Percentiles rank a stretch among this genome's conserved stretches.
Evolutionary conservation across 2,113 vertebrate species (phyloP).

Genomic region (Labrus mixtus): DNA sequence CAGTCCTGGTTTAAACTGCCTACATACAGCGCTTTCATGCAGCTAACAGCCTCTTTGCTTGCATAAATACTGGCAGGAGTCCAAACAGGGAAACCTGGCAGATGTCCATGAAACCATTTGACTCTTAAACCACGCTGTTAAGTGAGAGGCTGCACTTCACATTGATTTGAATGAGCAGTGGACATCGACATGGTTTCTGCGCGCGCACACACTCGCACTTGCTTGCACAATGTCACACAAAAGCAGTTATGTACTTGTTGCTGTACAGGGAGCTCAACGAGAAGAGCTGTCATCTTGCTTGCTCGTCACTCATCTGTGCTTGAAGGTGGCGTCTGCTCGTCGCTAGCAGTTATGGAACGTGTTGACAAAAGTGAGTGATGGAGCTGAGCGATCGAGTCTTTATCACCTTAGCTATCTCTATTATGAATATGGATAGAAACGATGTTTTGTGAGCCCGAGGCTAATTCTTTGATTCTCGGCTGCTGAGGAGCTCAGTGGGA

Average conservation of each 20-base stretch:
- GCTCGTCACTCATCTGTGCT: constrained; percentile 47
- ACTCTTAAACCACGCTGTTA: constrained; percentile 73
- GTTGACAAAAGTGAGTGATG: constrained; percentile 55
- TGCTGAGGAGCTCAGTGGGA: constrained; percentile 70
- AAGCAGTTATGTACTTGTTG: constrained; percentile 56
- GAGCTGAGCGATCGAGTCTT: constrained; percentile 35
- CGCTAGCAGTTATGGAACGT: constrained; percentile 42
- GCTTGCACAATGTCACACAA: constrained; percentile 32
- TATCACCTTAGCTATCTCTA: constrained; percentile 62
- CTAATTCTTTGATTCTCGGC: constrained; percentile 73
- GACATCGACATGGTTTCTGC: constrained; percentile 35
- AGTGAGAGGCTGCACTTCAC: constrained; percentile 66
- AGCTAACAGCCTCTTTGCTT: constrained; percentile 62
- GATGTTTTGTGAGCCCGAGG: constrained; percentile 68
- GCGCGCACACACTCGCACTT: background rate
- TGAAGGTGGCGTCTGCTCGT: constrained; percentile 35
- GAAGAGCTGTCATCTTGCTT: constrained; percentile 34
- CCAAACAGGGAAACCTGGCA: constrained; percentile 73
- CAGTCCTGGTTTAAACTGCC: constrained; percentile 43
- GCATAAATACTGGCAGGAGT: constrained; percentile 68
- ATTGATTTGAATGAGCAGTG: constrained; percentile 58
- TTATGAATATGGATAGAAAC: constrained; percentile 74
- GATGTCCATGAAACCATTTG: constrained; percentile 72
- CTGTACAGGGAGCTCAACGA: constrained; percentile 14
- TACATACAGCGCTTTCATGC: constrained; percentile 41